Conservation (phyloP, 2,113 vertebrate genomes). For the Sebastes schlegelii region DNA sequence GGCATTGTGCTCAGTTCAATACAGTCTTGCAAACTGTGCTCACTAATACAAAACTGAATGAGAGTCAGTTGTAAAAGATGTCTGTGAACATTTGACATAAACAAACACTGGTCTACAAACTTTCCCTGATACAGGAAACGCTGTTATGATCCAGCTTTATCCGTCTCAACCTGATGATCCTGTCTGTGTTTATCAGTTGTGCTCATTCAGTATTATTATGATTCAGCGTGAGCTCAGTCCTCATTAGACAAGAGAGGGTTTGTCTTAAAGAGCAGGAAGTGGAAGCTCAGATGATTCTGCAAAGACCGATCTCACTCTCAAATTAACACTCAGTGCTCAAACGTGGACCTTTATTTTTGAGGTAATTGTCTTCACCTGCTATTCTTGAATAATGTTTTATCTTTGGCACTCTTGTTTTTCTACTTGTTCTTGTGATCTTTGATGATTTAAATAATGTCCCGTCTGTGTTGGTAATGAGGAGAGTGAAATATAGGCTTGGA, state of each 20-base stretch:
- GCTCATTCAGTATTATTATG: neutral
- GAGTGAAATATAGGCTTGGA: conserved; percentile 5
- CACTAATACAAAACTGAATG: neutral
- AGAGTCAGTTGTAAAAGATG: neutral
- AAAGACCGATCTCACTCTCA: neutral
- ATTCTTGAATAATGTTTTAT: neutral
- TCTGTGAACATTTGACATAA: conserved; percentile 20
- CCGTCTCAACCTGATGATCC: neutral
- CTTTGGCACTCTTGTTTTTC: neutral
- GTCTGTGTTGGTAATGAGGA: neutral
- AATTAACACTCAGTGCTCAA: too few species aligned
- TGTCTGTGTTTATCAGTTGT: conserved; percentile 16
- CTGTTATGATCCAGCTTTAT: conserved; percentile 4
- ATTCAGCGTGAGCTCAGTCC: conserved; percentile 13
- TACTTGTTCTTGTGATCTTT: neutral
- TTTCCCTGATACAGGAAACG: neutral
- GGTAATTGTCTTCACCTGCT: neutral
- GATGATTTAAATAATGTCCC: neutral
- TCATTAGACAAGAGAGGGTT: neutral
- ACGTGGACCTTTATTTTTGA: neutral
- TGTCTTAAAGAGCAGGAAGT: conserved; percentile 6
- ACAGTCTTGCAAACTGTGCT: neutral
- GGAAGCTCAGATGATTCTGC: neutral
- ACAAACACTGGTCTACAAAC: neutral
- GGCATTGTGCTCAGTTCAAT: neutral